phyloP scores from a whole-genome alignment of 1,140 invertebrate species.

The Drosophila bocqueti region DNA sequence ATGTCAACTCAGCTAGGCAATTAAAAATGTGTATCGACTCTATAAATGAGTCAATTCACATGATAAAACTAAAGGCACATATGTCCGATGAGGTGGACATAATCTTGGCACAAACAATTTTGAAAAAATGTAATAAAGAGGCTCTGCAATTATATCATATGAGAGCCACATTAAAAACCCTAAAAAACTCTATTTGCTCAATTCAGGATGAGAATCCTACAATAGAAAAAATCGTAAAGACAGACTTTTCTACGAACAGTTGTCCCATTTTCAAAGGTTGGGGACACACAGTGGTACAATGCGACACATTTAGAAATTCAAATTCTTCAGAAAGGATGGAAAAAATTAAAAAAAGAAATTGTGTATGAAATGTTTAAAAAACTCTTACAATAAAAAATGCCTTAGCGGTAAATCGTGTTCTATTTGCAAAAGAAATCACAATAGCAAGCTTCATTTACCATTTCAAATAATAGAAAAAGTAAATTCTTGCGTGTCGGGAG shows the following conservation, averaged over 20 bases:
- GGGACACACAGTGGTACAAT: neutral
- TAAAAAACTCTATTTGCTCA: neutral
- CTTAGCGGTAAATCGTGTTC: too few relatives aligned
- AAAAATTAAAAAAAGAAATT: too few relatives aligned
- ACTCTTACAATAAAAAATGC: too few relatives aligned
- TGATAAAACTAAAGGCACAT: neutral
- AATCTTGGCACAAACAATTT: neutral
- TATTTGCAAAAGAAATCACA: too few relatives aligned
- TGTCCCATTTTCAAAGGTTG: neutral
- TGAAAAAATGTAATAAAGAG: neutral
- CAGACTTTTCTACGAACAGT: neutral
- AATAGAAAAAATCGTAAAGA: neutral
- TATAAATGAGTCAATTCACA: neutral
- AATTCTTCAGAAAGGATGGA: too few relatives aligned
- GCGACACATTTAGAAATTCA: neutral
- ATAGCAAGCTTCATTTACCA: too few relatives aligned
- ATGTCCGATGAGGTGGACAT: neutral
- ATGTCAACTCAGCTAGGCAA: neutral
- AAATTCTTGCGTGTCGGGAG: too few relatives aligned
- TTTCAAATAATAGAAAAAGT: too few relatives aligned
- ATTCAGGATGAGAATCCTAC: neutral
- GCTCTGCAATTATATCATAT: too few relatives aligned
- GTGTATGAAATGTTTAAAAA: too few relatives aligned
- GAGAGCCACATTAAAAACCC: neutral
- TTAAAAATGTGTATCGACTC: neutral